Evolutionary conservation across 2,113 vertebrate species (phyloP), one percentile per base, ranked within the genome.

Genomic region (Damaliscus lunatus): DNA sequence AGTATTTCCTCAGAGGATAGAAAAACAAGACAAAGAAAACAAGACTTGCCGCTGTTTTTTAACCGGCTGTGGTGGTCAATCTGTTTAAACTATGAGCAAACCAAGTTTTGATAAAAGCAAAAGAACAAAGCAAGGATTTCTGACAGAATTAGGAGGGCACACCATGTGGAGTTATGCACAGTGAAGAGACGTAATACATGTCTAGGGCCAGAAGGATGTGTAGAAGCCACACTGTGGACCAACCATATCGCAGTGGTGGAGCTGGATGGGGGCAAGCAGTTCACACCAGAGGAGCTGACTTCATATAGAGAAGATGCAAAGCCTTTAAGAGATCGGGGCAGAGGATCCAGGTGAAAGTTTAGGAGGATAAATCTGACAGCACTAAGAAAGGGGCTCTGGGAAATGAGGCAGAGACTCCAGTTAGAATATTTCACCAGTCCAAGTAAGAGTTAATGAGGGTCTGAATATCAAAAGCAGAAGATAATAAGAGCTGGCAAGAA

Each of bases 221-320:
- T 3, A 36, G 40, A 9, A 52, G 25, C 50, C 48, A 43, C 10
- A 31, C 40, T 29, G 36, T 31, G 13, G 33, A 78, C 48, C 27
- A n/a, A 43, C 13, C 84, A 52, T 14, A 43, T 0, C 1, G 7
- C 33, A 33, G 5, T 1, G 7, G 43, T 3, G 0, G 6, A 36
- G 55, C 33, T n/a, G 21, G 19, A 64, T 23, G 52, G 7, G 52
- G 15, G 15, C 12, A 2, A 10, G 10, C 36, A 12, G 29, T 23
- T 62, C 52, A 3, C 40, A 46, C 13, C 55, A 31, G 55, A n/a
- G 46, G 27, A 91, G 57, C n/a, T 81, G 46, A 27, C 31, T 21
- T 64, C 25, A 71, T 4, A 48, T 7, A 43, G 2, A 94, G 46
- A 86, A 10, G 16, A 43, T 8, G 10, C 19, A 52, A 96, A 71